Conservation (phyloP, 2,113 vertebrate species). For the Lonchura striata region DNA sequence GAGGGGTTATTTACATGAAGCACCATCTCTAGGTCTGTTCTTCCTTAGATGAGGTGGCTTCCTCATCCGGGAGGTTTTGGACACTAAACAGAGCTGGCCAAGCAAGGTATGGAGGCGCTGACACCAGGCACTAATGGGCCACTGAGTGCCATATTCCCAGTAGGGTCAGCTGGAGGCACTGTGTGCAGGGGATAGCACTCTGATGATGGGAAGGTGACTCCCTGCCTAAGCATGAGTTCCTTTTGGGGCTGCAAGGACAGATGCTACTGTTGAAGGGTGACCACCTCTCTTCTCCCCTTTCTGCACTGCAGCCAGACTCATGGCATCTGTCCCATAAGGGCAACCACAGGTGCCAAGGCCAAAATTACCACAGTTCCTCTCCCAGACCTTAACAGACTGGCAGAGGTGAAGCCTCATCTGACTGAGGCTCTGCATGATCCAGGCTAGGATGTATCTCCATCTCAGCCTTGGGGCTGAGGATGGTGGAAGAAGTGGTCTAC, state of each 20-base stretch:
- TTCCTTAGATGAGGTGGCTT: neutral
- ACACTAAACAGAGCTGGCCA: neutral
- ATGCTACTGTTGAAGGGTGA: neutral
- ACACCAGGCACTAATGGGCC: neutral
- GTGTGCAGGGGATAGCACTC: neutral
- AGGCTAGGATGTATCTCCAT: neutral
- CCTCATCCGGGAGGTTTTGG: accelerated
- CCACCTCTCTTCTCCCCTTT: neutral
- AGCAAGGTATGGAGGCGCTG: neutral
- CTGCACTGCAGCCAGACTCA: neutral
- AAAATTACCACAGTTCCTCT: neutral
- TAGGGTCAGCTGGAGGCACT: neutral
- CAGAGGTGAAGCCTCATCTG: neutral
- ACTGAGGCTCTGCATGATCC: accelerated
- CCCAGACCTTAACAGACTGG: neutral
- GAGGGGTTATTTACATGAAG: neutral
- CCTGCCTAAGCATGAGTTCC: neutral
- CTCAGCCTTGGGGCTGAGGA: neutral
- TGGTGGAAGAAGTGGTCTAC: neutral
- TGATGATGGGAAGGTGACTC: neutral
- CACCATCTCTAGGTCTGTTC: neutral
- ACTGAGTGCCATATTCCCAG: accelerated
- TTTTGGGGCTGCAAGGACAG: neutral
- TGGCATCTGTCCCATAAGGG: accelerated
- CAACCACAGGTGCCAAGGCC: neutral